Conservation (phyloP, 2,888 invertebrate species). For the Tinea trinotella region DNA sequence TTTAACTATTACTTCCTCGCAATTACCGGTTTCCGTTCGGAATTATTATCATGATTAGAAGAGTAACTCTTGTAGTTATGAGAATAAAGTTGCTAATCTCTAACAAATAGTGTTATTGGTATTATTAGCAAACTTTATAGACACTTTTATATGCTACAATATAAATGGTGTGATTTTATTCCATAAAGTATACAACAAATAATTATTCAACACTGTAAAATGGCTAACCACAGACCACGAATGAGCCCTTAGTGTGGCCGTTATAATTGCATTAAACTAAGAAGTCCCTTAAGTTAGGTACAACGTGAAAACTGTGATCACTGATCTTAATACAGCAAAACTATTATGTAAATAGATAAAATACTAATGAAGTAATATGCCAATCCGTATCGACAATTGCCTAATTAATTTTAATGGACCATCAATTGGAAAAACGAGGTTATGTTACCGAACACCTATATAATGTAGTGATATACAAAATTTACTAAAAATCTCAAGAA, state of each 20-base stretch:
- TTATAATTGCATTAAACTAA: not conserved
- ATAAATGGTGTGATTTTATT: not conserved
- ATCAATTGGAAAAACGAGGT: not conserved
- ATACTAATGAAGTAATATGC: not conserved
- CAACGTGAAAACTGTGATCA: not conserved
- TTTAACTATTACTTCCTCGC: slow-evolving; percentile 1
- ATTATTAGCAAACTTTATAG: not conserved
- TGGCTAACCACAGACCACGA: not conserved
- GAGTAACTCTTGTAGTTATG: not conserved
- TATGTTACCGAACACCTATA: not conserved
- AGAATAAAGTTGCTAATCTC: not conserved
- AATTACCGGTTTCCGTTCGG: not conserved
- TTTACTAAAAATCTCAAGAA: too few relatives aligned
- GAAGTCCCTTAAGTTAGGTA: not conserved
- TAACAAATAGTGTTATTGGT: too few relatives aligned
- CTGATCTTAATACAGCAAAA: not conserved
- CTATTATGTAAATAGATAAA: not conserved
- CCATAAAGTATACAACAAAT: not conserved
- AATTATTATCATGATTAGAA: not conserved
- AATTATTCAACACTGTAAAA: not conserved
- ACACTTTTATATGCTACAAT: not conserved
- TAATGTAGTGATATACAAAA: too few relatives aligned
- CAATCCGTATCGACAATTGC: not conserved
- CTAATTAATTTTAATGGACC: not conserved
- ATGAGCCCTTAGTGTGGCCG: not conserved